These are phyloP conservation scores for Montipora sp. DNA, from an alignment of 64 coral and sea anemone genomes.

Conservation along the genomic window DNA sequence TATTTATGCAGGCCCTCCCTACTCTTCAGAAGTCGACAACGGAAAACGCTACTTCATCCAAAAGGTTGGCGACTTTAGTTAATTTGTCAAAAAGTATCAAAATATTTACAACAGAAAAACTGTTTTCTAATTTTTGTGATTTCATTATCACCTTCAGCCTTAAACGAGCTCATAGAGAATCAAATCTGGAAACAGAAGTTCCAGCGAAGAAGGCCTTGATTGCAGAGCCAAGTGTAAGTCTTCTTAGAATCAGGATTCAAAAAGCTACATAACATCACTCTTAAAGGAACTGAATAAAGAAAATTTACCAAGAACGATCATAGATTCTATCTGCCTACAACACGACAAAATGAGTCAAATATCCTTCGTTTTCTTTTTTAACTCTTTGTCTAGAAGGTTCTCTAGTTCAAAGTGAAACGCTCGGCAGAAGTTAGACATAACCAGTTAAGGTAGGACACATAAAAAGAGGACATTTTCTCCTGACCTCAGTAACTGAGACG, in stretches of 20 bases:
- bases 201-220: not conserved
- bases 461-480: not conserved
- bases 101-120: not conserved
- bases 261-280: not conserved
- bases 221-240: slow-evolving; percentile 25
- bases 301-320: too few relatives aligned
- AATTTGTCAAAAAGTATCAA: not conserved
- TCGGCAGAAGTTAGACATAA: too few relatives aligned
- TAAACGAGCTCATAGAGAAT: not conserved
- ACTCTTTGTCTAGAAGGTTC: too few relatives aligned
- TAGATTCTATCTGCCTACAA: too few relatives aligned
- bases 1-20: not conserved
- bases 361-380: too few relatives aligned
- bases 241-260: not conserved
- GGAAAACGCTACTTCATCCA: not conserved
- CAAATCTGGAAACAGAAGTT: not conserved
- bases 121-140: not conserved
- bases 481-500: not conserved
- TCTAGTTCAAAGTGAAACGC: too few relatives aligned
- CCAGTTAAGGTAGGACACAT: not conserved
- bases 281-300: not conserved
- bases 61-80: not conserved
- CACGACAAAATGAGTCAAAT: too few relatives aligned
- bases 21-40: not conserved
- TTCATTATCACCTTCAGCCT: not conserved